These are phyloP conservation scores for Mantis religiosa DNA, from an alignment of 2,888 invertebrate genomes.

Conservation along the genomic window DNA sequence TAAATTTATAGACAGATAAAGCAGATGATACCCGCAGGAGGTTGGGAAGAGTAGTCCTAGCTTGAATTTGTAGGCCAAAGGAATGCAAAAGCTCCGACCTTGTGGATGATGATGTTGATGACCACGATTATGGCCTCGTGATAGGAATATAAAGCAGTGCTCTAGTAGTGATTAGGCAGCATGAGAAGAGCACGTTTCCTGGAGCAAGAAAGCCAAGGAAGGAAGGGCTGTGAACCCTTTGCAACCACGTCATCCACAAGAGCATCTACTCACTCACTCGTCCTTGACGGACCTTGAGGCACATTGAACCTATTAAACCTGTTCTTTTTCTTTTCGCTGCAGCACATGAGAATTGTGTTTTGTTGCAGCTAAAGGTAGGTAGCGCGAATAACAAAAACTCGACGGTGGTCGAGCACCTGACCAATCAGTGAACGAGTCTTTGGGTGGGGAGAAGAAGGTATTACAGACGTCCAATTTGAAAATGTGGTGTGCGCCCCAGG, in stretches of 20 bases:
- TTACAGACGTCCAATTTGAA: neutral
- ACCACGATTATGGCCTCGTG: too few species aligned
- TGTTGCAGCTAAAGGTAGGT: neutral
- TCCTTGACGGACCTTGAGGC: slow-evolving; percentile 28
- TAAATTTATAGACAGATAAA: too few species aligned
- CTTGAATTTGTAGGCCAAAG: too few species aligned
- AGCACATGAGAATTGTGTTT: neutral
- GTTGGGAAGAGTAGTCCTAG: too few species aligned
- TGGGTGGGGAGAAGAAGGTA: neutral
- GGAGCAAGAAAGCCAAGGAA: neutral
- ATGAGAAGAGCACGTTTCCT: neutral
- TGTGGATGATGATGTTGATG: too few species aligned
- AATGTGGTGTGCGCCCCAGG: neutral
- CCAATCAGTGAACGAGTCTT: neutral
- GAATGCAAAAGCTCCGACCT: too few species aligned
- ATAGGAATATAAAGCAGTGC: neutral
- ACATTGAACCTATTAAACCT: slow-evolving; percentile 24
- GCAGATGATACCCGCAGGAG: too few species aligned
- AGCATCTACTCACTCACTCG: slow-evolving; percentile 18
- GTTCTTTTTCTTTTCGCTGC: slow-evolving; percentile 5
- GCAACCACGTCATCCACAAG: neutral
- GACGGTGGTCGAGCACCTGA: neutral
- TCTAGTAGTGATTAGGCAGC: neutral
- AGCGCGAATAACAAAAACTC: neutral
- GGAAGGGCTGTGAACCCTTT: slow-evolving; percentile 5